Evolutionary conservation across 2,888 invertebrate species (phyloP).

Genomic region (Stenodema calcarata): DNA sequence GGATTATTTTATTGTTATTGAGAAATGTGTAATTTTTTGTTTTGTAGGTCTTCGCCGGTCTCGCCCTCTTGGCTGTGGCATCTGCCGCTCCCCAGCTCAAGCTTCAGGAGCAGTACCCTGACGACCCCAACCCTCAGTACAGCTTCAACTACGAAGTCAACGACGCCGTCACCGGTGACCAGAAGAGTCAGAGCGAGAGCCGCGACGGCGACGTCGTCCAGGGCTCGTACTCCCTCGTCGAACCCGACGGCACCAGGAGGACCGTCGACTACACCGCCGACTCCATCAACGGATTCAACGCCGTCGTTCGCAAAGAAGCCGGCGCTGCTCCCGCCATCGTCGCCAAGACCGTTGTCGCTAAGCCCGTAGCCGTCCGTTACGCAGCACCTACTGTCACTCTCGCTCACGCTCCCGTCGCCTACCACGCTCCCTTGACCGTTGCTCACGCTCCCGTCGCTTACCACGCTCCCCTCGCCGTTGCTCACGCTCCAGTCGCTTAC

Average conservation of each 20-base stretch:
- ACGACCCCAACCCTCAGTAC: conserved; percentile 48
- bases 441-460: conserved; percentile 15
- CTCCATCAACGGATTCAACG: conserved; percentile 52
- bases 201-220: conserved; percentile 48
- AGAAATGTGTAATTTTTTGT: neutral
- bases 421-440: conserved; percentile 55
- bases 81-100: conserved; percentile 31
- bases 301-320: conserved; percentile 54
- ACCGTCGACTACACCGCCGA: conserved; percentile 54
- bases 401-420: conserved; percentile 60
- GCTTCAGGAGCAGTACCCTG: conserved; percentile 40
- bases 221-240: conserved; percentile 45
- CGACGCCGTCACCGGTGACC: conserved; percentile 44
- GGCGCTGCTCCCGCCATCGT: conserved; percentile 49
- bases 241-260: conserved; percentile 52
- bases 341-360: conserved; percentile 51
- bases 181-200: conserved; percentile 28
- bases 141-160: conserved; percentile 47
- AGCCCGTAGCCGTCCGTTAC: conserved; percentile 20
- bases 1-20: neutral
- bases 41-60: neutral
- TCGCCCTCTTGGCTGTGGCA: conserved; percentile 32
- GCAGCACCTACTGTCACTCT: conserved; percentile 53
- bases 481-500: neutral
- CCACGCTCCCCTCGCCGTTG: neutral